Conservation (phyloP, 2,113 vertebrate species). For the Mellivora capensis region DNA sequence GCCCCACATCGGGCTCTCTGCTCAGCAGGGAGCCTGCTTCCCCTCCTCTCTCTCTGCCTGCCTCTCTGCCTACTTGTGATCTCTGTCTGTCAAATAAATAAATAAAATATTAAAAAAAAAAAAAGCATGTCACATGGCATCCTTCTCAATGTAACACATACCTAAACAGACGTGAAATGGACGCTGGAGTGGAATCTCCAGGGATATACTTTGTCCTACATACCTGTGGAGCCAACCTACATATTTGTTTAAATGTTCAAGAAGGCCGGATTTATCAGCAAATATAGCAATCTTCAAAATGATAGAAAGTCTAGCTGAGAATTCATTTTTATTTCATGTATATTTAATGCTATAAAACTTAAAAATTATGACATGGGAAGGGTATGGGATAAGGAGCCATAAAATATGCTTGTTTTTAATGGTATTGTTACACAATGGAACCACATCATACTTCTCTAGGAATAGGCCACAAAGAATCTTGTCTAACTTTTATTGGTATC, state of each 20-base stretch:
- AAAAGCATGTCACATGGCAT: not conserved
- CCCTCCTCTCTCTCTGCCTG: too few relatives aligned
- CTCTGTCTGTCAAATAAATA: too few relatives aligned
- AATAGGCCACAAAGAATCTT: not conserved
- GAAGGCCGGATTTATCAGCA: not conserved
- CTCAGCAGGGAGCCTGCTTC: too few relatives aligned
- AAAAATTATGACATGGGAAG: not conserved
- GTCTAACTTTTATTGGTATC: not conserved
- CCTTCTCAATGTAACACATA: slow-evolving; percentile 26
- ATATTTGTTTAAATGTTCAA: not conserved
- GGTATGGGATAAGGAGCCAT: not conserved
- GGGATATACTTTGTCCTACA: not conserved
- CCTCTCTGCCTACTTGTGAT: too few relatives aligned
- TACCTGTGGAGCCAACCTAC: not conserved
- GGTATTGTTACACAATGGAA: not conserved
- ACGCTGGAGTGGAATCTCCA: not conserved
- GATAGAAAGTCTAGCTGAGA: not conserved
- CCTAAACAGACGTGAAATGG: slow-evolving; percentile 15
- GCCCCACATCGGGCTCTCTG: too few relatives aligned
- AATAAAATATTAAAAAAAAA: too few relatives aligned
- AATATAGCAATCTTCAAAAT: not conserved
- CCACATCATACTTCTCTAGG: not conserved
- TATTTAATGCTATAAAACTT: not conserved
- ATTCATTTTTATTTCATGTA: not conserved
- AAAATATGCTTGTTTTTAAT: not conserved